Base-by-base conservation (phyloP, 2,888 invertebrate species). In the Stegana nigrithorax region DNA sequence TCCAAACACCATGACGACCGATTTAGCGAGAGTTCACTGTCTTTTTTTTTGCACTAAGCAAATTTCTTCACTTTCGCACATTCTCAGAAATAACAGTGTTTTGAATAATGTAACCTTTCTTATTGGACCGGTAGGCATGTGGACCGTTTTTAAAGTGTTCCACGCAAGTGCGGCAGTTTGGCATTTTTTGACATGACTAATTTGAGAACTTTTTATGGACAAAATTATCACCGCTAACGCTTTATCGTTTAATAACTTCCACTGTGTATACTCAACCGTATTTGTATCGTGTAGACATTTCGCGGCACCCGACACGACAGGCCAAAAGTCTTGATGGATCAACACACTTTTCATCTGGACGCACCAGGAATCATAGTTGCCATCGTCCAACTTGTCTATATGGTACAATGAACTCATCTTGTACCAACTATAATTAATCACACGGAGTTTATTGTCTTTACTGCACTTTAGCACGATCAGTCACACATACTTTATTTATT, bases 321-420 rank as follows among this genome's bases (percentile, higher is more conserved):
- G 14, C 57, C 57, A 26, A n/a, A 56, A n/a, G 19, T 39, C 56
- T 5, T 27, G 39, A 23, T 51, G 58, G 3, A 62, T 39, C 2
- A 66, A 58, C 4, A 62, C 64, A 55, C 62, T 62, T 26, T 51
- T 60, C 66, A 64, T 67, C 23, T 66, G 66, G 12, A 66, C 26
- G 7, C 42, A 8, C 62, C 64, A 64, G 4, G 27, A 29, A 50
- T 55, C 57, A 25, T 60, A 62, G 19, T 67, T 62, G 2, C 32
- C 8, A 23, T 62, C 58, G 50, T 60, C 60, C 19, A 66, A 50
- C 47, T 63, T 66, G 32, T 62, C 65, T 4, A 65, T 65, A 47
- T 10, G 2, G 14, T 3, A 36, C 10, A 36, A 10, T n/a, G n/a
- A n/a, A n/a, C n/a, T n/a, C n/a, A n/a, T n/a, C n/a, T n/a, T n/a